Conservation (phyloP, 2,888 invertebrate genomes). For the Epinotia demarniana region DNA sequence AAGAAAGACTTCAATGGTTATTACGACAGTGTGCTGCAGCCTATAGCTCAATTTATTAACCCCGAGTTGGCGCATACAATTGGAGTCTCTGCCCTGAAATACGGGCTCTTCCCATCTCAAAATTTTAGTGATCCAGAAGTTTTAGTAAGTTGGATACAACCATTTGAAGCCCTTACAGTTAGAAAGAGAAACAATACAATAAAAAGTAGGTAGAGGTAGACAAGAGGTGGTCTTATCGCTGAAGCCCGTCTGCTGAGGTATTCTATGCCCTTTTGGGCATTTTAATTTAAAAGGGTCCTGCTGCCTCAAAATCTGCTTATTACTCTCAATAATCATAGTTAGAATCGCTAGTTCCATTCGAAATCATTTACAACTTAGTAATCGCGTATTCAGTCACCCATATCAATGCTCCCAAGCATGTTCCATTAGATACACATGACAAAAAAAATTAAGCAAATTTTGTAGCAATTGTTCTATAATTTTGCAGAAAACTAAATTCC, state of each 20-base stretch:
- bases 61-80: constrained; percentile 94
- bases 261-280: neutral
- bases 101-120: constrained; percentile 88
- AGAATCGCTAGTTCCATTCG: too few species aligned
- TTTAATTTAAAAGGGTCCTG: too few species aligned
- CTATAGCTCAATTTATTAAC: constrained; percentile 87
- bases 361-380: too few species aligned
- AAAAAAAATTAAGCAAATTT: neutral
- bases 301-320: too few species aligned
- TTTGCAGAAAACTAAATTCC: constrained; percentile 88
- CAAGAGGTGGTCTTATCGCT: too few species aligned
- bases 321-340: too few species aligned
- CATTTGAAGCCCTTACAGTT: constrained; percentile 9
- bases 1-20: constrained; percentile 92
- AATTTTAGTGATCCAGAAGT: constrained; percentile 85
- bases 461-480: constrained; percentile 34
- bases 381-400: too few species aligned
- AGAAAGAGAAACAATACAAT: too few species aligned
- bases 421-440: neutral
- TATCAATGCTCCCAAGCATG: neutral
- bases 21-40: constrained; percentile 90
- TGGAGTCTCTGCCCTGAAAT: constrained; percentile 90
- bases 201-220: too few species aligned
- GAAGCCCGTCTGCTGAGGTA: too few species aligned
- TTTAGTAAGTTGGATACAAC: constrained; percentile 81